phyloP scores from a whole-genome alignment of 2,113 vertebrate genomes.

The Antechinus stuartii region DNA sequence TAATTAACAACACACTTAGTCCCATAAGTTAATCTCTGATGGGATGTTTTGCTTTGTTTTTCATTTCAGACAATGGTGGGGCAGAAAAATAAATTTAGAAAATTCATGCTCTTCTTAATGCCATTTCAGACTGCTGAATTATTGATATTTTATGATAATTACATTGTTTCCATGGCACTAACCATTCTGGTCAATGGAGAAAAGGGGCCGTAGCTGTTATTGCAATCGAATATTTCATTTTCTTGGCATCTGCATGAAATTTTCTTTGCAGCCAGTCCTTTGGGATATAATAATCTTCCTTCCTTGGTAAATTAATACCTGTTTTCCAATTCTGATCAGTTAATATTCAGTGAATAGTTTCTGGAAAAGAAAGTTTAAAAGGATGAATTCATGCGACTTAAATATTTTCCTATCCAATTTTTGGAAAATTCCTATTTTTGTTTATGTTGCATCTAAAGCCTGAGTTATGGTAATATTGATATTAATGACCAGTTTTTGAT shows the following conservation, averaged over 20 bases:
- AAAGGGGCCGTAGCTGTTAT: conserved; percentile 7
- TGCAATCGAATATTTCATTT: conserved; percentile 37
- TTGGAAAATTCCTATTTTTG: conserved; percentile 10
- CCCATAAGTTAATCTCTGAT: neutral
- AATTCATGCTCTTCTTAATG: conserved; percentile 5
- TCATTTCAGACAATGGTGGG: conserved; percentile 11
- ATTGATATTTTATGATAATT: conserved; percentile 16
- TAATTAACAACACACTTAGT: conserved; percentile 48
- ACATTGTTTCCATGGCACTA: neutral
- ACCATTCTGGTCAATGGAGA: neutral
- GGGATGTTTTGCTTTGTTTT: conserved; percentile 4
- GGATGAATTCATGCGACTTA: neutral
- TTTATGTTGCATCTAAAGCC: neutral
- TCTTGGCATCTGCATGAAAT: conserved; percentile 11
- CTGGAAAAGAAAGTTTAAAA: conserved; percentile 9
- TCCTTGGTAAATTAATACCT: conserved; percentile 9
- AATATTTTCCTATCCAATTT: neutral
- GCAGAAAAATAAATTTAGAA: conserved; percentile 6
- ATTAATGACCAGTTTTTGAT: neutral
- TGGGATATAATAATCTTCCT: conserved; percentile 10
- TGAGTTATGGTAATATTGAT: neutral
- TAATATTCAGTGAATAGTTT: conserved; percentile 33
- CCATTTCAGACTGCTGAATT: neutral
- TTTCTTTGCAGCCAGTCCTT: conserved; percentile 24
- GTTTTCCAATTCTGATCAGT: conserved; percentile 36